Conservation (phyloP, 1,140 invertebrate species). For the Drosophila lowei region DNA sequence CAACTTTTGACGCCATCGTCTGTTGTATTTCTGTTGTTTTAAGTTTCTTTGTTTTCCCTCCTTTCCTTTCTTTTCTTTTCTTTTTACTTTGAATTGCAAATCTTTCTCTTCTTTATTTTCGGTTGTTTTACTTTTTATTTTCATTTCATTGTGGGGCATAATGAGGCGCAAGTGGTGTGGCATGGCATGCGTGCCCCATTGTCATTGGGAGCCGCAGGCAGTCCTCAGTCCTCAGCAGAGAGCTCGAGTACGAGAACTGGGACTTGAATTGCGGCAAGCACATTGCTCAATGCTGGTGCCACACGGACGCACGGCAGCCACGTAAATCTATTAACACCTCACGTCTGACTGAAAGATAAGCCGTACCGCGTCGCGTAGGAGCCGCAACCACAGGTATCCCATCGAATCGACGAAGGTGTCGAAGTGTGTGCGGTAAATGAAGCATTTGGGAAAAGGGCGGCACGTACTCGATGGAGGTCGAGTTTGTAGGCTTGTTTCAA, state of each 20-base stretch:
- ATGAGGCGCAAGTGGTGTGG: conserved; percentile 48
- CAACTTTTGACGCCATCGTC: conserved; percentile 50
- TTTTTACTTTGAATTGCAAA: conserved; percentile 54
- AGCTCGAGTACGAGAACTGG: conserved; percentile 5
- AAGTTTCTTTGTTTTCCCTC: conserved; percentile 35
- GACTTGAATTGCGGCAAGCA: conserved; percentile 43
- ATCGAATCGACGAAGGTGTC: conserved; percentile 43
- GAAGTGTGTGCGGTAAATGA: conserved; percentile 63
- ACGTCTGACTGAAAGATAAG: conserved; percentile 47
- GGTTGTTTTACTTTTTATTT: conserved; percentile 47
- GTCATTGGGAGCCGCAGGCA: conserved; percentile 46
- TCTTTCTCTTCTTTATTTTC: conserved; percentile 10
- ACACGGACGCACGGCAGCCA: conserved; percentile 40
- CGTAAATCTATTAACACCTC: conserved; percentile 80
- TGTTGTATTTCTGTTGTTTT: conserved; percentile 27
- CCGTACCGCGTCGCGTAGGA: conserved; percentile 6
- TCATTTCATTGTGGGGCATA: conserved; percentile 57
- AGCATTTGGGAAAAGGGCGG: conserved; percentile 64
- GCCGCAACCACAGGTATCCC: conserved; percentile 26
- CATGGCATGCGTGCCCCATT: conserved; percentile 59
- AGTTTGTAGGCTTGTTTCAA: background rate
- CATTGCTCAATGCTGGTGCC: conserved; percentile 46
- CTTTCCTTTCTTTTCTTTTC: conserved; percentile 33
- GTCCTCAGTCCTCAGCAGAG: conserved; percentile 3
- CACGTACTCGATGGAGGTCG: conserved; percentile 55